A percentile compares a stretch with the other conserved stretches of the same genome.
phyloP scores from a whole-genome alignment of 1,140 invertebrate genomes.

The Papilio polytes region DNA sequence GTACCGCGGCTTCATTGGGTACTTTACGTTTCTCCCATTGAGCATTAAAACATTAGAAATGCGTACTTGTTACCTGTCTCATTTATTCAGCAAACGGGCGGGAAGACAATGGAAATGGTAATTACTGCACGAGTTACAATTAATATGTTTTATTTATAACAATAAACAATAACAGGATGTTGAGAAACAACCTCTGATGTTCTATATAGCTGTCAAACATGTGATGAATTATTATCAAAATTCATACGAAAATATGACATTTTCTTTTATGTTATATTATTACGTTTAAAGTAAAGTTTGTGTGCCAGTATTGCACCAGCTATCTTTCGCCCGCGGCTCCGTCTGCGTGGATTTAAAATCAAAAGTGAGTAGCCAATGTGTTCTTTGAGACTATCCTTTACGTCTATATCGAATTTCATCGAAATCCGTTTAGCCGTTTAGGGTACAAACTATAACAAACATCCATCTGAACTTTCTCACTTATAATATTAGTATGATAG shows the following conservation, averaged over 20 bases:
- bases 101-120: slow-evolving; percentile 15
- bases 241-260: neutral
- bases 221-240: neutral
- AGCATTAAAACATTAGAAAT: slow-evolving; percentile 2
- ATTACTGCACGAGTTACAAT: slow-evolving; percentile 10
- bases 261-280: neutral
- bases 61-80: neutral
- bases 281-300: neutral
- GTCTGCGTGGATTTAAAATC: too few species aligned
- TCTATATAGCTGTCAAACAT: neutral
- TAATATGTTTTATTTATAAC: slow-evolving; percentile 5
- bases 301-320: too few species aligned
- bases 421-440: too few species aligned
- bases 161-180: slow-evolving; percentile 21
- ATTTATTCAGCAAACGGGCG: neutral
- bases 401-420: too few species aligned
- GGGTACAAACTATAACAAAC: too few species aligned
- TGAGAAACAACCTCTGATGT: neutral
- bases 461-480: too few species aligned
- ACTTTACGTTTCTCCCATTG: neutral
- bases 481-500: too few species aligned
- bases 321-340: too few species aligned
- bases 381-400: too few species aligned
- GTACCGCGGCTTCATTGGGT: slow-evolving; percentile 7
- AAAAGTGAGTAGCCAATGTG: too few species aligned